Conservation (phyloP, 2,113 vertebrate species). For the Pteronura brasiliensis region DNA sequence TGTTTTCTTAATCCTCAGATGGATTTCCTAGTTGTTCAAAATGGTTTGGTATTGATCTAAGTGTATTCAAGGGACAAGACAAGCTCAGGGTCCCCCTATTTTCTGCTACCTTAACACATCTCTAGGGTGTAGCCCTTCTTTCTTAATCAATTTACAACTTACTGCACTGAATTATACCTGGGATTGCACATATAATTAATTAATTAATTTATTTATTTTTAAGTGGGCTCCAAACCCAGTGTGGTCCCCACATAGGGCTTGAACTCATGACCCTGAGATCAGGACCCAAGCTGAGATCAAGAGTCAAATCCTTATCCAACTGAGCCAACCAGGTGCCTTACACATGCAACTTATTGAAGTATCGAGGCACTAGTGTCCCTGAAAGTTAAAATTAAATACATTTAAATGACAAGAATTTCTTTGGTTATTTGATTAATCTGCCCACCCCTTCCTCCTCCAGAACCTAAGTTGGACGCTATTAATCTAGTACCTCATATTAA, state of each 20-base stretch:
- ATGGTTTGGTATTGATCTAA: not conserved
- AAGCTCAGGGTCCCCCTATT: not conserved
- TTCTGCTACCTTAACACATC: not conserved
- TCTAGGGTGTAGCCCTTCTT: not conserved
- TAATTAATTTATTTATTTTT: not conserved
- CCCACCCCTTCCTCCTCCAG: not conserved
- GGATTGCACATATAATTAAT: not conserved
- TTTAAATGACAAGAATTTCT: not conserved
- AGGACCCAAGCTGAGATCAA: too few relatives aligned
- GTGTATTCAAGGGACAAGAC: not conserved
- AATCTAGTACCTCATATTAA: not conserved
- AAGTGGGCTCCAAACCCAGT: not conserved
- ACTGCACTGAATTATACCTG: not conserved
- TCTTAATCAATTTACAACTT: not conserved
- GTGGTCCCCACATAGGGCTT: not conserved
- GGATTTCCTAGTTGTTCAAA: too few relatives aligned
- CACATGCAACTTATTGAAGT: not conserved
- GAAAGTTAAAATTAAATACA: slow-evolving; percentile 3
- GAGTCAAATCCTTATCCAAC: too few relatives aligned
- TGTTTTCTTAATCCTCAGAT: too few relatives aligned
- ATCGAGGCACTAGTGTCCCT: not conserved
- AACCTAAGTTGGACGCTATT: not conserved
- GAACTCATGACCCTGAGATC: too few relatives aligned
- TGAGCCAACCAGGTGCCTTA: too few relatives aligned
- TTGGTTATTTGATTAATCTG: not conserved